Percentiles rank a stretch among this genome's conserved stretches.
Conservation (phyloP, 2,888 invertebrate species). For the Andrena praecox region DNA sequence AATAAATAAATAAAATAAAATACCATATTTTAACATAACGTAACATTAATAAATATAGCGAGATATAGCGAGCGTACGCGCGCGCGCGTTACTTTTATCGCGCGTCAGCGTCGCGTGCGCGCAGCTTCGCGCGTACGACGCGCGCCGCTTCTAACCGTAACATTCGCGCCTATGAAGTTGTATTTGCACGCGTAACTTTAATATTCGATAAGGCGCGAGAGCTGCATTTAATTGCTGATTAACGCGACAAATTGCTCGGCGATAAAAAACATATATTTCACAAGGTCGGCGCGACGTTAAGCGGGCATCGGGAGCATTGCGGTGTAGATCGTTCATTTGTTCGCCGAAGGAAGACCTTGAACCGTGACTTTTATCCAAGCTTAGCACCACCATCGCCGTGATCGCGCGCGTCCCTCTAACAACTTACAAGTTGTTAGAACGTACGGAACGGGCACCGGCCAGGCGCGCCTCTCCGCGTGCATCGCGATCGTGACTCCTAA, state of each 20-base stretch:
- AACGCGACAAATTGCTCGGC: not conserved
- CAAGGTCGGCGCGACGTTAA: not conserved
- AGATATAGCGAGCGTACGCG: not conserved
- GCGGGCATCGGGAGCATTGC: conserved; percentile 4
- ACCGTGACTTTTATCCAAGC: conserved; percentile 68
- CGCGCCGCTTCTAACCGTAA: not conserved
- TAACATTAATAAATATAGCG: too few relatives aligned
- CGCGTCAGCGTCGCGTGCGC: not conserved
- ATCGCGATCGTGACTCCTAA: conserved; percentile 4
- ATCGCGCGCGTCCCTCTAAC: conserved; percentile 24
- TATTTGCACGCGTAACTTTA: not conserved
- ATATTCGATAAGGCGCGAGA: conserved; percentile 1
- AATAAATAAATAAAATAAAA: too few relatives aligned
- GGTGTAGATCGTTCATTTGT: conserved; percentile 53
- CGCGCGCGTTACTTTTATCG: not conserved
- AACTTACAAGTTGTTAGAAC: not conserved
- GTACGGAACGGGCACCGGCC: conserved; percentile 3
- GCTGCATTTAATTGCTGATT: not conserved
- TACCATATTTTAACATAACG: too few relatives aligned
- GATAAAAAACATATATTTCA: not conserved
- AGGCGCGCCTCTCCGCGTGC: not conserved
- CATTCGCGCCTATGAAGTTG: not conserved
- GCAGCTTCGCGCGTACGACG: not conserved
- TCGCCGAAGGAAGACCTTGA: conserved; percentile 59
- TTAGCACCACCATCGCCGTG: conserved; percentile 2